Evolutionary conservation across 2,797 vertebrate genomes (phyloP).

Genomic region (Megaceryle alcyon): DNA sequence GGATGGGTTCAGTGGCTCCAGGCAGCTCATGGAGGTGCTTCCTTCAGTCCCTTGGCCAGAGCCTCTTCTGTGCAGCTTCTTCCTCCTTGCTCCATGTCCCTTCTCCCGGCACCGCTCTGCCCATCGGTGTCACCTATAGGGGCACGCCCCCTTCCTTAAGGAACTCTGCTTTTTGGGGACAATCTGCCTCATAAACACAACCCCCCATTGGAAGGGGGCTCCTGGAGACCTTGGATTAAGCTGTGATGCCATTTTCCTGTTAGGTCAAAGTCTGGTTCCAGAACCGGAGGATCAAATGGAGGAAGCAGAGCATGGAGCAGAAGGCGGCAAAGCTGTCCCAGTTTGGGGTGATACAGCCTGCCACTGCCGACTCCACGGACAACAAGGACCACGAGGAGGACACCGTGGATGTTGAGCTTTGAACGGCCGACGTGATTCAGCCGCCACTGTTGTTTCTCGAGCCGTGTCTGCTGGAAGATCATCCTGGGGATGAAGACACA

Average conservation of each 20-base stretch:
- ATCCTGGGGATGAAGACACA: background rate
- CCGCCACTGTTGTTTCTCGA: background rate
- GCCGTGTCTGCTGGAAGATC: background rate
- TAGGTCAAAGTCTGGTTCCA: constrained; percentile 87
- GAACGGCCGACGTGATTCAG: background rate
- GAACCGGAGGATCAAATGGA: constrained; percentile 83
- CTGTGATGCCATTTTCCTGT: background rate
- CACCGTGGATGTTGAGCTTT: background rate
- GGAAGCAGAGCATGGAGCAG: constrained; percentile 82
- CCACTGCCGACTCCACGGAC: background rate
- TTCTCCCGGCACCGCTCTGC: background rate
- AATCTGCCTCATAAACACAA: accelerated
- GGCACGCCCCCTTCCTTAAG: background rate
- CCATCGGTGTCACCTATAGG: background rate
- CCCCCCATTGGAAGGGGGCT: background rate
- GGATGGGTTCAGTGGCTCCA: background rate
- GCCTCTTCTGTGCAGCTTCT: background rate
- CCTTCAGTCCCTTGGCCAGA: background rate
- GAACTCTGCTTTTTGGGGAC: background rate
- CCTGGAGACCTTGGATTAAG: background rate
- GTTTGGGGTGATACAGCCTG: background rate
- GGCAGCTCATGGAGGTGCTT: background rate
- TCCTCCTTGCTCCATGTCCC: background rate
- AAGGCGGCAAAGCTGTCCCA: constrained; percentile 65
- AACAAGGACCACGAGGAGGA: constrained; percentile 22